phyloP scores from a whole-genome alignment of 1,140 invertebrate species.

The Cyrtorhinus lividipennis region DNA sequence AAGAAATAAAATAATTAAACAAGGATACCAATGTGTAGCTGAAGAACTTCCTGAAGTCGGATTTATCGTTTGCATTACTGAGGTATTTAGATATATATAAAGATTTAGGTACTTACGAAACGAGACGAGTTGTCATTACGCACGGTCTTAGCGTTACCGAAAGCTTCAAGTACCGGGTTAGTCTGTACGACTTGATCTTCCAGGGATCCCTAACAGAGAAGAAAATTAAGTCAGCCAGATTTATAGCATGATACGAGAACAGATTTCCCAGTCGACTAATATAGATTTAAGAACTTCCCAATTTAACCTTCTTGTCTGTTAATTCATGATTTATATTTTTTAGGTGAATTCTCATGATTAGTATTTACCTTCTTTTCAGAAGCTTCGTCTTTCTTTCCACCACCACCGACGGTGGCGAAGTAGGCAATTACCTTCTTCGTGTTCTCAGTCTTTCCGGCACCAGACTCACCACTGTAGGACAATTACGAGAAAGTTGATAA shows the following conservation, averaged over 20 bases:
- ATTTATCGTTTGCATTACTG: no score
- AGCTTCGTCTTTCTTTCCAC: constrained; percentile 49
- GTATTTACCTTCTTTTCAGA: constrained; percentile 25
- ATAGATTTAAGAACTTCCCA: background rate
- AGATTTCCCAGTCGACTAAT: background rate
- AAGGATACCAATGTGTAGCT: background rate
- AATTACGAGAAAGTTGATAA: constrained; percentile 10
- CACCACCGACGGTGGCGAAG: constrained; percentile 90
- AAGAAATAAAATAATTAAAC: constrained; percentile 17
- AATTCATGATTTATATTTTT: background rate
- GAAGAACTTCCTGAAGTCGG: background rate
- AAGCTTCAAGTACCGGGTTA: constrained; percentile 98
- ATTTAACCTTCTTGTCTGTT: background rate
- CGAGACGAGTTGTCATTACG: constrained; percentile 99
- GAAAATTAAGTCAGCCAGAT: background rate
- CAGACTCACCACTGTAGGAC: constrained; percentile 83
- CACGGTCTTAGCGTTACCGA: constrained; percentile 99
- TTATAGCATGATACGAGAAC: background rate
- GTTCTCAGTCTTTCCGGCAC: constrained; percentile 99
- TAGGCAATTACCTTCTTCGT: constrained; percentile 99
- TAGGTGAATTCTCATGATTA: no score
- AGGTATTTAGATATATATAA: background rate
- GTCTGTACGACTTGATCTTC: constrained; percentile 99
- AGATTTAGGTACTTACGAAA: constrained; percentile 79
- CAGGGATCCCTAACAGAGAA: constrained; percentile 45